These are phyloP conservation scores for Epirrita christyi DNA, from an alignment of 2,888 invertebrate genomes.

Conservation along the genomic window DNA sequence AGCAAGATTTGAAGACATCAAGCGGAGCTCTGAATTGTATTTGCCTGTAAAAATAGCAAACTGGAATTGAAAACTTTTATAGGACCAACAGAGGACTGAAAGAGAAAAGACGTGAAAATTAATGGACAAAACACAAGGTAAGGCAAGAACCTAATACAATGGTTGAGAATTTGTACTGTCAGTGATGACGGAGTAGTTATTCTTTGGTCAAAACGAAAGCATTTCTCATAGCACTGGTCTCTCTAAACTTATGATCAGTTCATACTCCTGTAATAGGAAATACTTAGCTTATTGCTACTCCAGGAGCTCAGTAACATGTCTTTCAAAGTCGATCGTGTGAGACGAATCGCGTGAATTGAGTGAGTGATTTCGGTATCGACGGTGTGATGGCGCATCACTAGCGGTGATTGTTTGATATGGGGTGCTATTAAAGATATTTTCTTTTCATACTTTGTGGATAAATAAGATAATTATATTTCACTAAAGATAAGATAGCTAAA, in stretches of 20 bases:
- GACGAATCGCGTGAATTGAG: conserved; percentile 59
- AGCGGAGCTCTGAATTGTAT: too few species aligned
- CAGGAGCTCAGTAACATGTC: conserved; percentile 42
- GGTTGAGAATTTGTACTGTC: too few species aligned
- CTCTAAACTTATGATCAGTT: not conserved
- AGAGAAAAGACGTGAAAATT: too few species aligned
- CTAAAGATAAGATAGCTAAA: too few species aligned
- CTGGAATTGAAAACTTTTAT: too few species aligned
- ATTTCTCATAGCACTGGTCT: too few species aligned
- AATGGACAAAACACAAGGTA: too few species aligned
- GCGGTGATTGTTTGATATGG: conserved; percentile 33
- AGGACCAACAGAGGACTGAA: too few species aligned
- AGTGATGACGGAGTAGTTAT: too few species aligned
- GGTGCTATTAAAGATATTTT: conserved; percentile 4
- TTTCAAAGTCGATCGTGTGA: conserved; percentile 64
- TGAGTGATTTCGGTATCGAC: conserved; percentile 53
- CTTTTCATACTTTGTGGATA: not conserved
- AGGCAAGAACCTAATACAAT: too few species aligned
- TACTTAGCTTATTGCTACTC: not conserved
- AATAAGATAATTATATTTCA: not conserved
- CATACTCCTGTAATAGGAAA: conserved; percentile 1
- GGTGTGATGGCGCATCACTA: conserved; percentile 47
- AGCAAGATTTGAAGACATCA: not conserved
- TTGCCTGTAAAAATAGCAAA: too few species aligned
- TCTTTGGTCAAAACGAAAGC: too few species aligned